Evolutionary conservation across 1,140 invertebrate species (phyloP), one percentile per base, ranked within the genome.

Genomic region (Trinorchestia longiramus): DNA sequence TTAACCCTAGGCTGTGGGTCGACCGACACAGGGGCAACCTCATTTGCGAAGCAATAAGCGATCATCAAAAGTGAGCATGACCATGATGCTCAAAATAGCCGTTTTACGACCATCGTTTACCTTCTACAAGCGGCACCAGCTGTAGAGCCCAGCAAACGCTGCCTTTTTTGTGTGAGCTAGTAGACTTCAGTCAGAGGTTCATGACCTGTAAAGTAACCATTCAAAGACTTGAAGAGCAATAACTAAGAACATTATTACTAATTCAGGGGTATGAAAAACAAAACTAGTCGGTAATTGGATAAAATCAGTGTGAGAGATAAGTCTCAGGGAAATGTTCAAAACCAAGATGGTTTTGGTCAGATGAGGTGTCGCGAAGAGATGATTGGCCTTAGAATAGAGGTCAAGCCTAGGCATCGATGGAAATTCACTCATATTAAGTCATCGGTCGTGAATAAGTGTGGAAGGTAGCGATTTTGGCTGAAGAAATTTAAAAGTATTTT

Each of bases 21-120:
- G 88, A 3, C 4, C 88, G 8, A 42, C 43, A 90, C 41, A 90
- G n/a, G n/a, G 41, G 43, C 41, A 28, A 42, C 88, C 88, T 90
- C n/a, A 90, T 90, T 90, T 90, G 88, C 28, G 88, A 90, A 90
- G 88, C 88, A 90, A 90, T 90, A 90, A 90, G 88, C 88, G 88
- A 90, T 43, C 88, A 90, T 90, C 88, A 90, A 41, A 42, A 90
- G 88, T 41, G 43, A 90, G 88, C 88, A 90, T 42, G 88, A 90
- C 88, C 41, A 90, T 90, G 88, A 90, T 90, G 88, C 41, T 90
- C 41, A 90, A 90, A 90, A 90, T 43, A 90, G 41, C n/a, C 15
- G 41, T 36, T 90, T 90, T 90, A 90, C 43, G 88, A 42, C 41
- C 88, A 42, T 41, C 88, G 43, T 90, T 90, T 90, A 41, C 88